These are phyloP conservation scores for Mamestra brassicae DNA, from an alignment of 2,888 invertebrate genomes.

Conservation along the genomic window DNA sequence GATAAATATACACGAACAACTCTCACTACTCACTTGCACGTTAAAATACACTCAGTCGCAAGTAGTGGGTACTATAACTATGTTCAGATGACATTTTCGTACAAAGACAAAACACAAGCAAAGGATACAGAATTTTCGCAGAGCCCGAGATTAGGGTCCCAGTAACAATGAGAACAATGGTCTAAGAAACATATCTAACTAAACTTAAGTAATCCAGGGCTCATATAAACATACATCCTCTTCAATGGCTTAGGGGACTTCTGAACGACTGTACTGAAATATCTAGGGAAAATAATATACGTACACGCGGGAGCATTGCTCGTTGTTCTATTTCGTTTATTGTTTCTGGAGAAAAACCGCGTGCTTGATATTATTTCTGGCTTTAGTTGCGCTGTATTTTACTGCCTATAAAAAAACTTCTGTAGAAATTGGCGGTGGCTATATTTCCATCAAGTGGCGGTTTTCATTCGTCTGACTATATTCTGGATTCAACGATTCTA, in stretches of 20 bases:
- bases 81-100: constrained; percentile 26
- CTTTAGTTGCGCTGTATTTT: constrained; percentile 34
- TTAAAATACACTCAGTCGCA: constrained; percentile 24
- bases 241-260: constrained; percentile 46
- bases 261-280: constrained; percentile 51
- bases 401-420: constrained; percentile 38
- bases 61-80: constrained; percentile 12
- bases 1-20: constrained; percentile 37
- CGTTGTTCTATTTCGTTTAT: constrained; percentile 47
- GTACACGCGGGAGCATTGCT: constrained; percentile 30
- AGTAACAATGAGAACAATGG: constrained; percentile 66
- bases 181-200: constrained; percentile 61
- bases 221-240: constrained; percentile 48
- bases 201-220: constrained; percentile 66
- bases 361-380: constrained; percentile 35
- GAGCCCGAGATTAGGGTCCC: constrained; percentile 57
- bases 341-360: constrained; percentile 44
- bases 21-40: constrained; percentile 19
- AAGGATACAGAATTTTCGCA: constrained; percentile 50
- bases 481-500: constrained; percentile 5
- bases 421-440: constrained; percentile 10
- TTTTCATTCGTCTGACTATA: neutral
- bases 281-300: constrained; percentile 47
- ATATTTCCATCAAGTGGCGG: constrained; percentile 8
- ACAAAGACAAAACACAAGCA: constrained; percentile 48